Evolutionary conservation across 1,140 invertebrate genomes (phyloP).

Genomic region (Forficula auricularia): DNA sequence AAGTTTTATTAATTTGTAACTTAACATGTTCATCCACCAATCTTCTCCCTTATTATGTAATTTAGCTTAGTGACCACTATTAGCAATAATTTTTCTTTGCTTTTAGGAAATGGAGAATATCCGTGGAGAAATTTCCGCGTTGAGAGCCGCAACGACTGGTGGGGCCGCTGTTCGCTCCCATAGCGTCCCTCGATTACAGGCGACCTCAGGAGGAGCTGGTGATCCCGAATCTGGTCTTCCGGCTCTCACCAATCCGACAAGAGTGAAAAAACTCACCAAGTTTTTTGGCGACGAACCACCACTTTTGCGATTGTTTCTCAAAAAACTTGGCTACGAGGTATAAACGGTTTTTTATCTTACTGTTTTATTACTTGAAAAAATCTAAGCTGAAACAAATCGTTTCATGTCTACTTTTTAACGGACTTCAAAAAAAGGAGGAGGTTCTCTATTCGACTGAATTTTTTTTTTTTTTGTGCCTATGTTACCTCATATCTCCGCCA

Average conservation of each 20-base stretch:
- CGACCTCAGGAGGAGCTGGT: neutral
- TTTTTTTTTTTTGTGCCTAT: too few relatives aligned
- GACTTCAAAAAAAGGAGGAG: too few relatives aligned
- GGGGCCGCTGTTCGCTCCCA: conserved; percentile 32
- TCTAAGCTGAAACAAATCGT: too few relatives aligned
- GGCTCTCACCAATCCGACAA: conserved; percentile 58
- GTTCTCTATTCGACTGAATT: too few relatives aligned
- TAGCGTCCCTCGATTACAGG: conserved; percentile 21
- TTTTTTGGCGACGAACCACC: conserved; percentile 90
- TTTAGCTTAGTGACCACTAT: too few relatives aligned
- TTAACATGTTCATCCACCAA: too few relatives aligned
- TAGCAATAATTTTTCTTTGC: neutral
- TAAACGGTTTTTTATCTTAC: conserved; percentile 10
- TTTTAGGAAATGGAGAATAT: conserved; percentile 73
- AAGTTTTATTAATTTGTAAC: too few relatives aligned
- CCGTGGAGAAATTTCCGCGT: conserved; percentile 59
- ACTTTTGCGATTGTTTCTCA: conserved; percentile 70
- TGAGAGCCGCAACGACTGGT: conserved; percentile 49
- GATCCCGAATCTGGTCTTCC: conserved; percentile 37
- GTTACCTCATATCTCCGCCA: too few relatives aligned
- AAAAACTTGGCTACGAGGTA: conserved; percentile 87
- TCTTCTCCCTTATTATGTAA: too few relatives aligned
- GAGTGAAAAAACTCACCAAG: conserved; percentile 68
- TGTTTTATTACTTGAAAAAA: too few relatives aligned
- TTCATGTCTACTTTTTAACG: too few relatives aligned